phyloP scores from a whole-genome alignment of 2,888 invertebrate species.

The Cremastinae sp. region DNA sequence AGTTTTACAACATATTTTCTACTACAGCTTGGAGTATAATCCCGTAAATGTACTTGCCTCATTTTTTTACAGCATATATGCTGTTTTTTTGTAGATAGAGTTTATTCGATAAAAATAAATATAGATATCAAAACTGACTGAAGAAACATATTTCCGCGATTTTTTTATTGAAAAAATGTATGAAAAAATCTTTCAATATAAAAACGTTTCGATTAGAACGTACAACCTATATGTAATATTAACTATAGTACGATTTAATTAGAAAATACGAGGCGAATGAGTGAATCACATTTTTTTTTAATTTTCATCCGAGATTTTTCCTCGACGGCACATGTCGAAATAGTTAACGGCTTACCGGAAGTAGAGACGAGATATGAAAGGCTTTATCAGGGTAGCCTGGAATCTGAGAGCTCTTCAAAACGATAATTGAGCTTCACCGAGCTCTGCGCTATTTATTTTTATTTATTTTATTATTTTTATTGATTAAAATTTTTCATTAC shows the following conservation, averaged over 20 bases:
- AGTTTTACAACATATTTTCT: no score
- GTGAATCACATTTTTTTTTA: conserved; percentile 24
- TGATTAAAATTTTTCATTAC: neutral
- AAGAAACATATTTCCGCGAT: conserved; percentile 24
- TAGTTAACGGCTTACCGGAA: conserved; percentile 67
- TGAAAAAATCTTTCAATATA: conserved; percentile 22
- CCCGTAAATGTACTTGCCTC: no score
- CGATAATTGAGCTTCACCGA: neutral
- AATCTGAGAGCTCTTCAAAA: conserved; percentile 1
- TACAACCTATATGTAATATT: conserved; percentile 18
- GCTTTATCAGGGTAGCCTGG: conserved; percentile 64
- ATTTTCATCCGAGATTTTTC: conserved; percentile 66
- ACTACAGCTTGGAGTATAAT: no score
- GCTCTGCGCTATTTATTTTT: neutral
- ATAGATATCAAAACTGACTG: no score
- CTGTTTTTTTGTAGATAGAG: no score
- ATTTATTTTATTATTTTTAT: conserved; percentile 3
- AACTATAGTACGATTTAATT: conserved; percentile 30
- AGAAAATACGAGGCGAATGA: conserved; percentile 26
- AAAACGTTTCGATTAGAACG: neutral
- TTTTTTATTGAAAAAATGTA: conserved; percentile 24
- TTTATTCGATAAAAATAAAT: no score
- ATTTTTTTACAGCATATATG: no score
- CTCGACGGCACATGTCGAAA: conserved; percentile 60
- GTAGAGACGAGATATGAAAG: conserved; percentile 63